Conservation (phyloP, 2,797 vertebrate genomes). For the Pipistrellus kuhlii region DNA sequence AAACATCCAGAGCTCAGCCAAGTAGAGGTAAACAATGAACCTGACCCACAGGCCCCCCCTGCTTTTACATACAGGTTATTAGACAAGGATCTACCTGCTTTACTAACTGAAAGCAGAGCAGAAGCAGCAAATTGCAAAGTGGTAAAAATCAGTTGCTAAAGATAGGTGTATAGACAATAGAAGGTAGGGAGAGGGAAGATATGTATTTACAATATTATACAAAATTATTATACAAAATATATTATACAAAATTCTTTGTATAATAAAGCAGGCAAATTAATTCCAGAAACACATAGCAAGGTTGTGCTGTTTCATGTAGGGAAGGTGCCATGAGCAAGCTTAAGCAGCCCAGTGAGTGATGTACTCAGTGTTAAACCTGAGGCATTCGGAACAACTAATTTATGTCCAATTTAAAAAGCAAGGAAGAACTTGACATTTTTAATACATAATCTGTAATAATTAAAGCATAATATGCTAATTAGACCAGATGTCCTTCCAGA, state of each 20-base stretch:
- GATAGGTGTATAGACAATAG: background rate
- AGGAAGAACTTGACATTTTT: background rate
- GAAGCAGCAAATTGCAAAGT: background rate
- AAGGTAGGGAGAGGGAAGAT: background rate
- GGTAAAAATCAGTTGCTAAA: background rate
- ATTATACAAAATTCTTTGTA: background rate
- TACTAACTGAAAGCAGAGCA: background rate
- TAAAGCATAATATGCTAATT: too few species aligned
- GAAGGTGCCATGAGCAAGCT: background rate
- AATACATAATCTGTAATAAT: constrained; percentile 33
- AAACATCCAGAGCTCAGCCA: background rate
- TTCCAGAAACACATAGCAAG: background rate
- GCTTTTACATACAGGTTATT: background rate
- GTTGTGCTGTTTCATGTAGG: background rate
- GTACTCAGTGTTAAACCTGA: background rate
- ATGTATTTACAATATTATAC: background rate
- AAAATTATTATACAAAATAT: too few species aligned
- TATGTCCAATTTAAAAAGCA: constrained; percentile 16
- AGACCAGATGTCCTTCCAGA: too few species aligned
- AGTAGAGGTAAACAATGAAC: background rate
- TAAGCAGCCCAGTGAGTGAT: background rate
- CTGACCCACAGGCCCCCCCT: background rate
- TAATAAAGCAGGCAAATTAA: background rate
- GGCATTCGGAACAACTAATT: background rate
- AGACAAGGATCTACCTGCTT: background rate